Percentiles rank a stretch among this genome's conserved stretches.
Evolutionary conservation across 2,888 invertebrate species (phyloP).

Genomic region (Leptinotarsa juncta): DNA sequence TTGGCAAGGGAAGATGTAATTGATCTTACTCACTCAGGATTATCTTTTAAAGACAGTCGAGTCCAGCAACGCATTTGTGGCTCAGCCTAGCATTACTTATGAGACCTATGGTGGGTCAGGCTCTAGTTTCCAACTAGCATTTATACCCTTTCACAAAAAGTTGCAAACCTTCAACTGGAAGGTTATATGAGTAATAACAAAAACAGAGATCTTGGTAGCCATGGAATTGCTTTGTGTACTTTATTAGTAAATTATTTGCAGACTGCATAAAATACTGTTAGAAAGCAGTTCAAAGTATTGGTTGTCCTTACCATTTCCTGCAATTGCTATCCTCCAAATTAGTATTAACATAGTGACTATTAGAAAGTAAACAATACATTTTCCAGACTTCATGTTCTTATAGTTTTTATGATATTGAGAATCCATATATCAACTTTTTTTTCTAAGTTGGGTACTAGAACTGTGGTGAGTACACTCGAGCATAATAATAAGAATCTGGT

Average conservation of each 20-base stretch:
- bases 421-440: slow-evolving; percentile 9
- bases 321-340: slow-evolving; percentile 53
- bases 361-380: slow-evolving; percentile 53
- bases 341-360: slow-evolving; percentile 54
- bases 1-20: no score
- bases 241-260: slow-evolving; percentile 1
- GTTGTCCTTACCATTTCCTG: slow-evolving; percentile 48
- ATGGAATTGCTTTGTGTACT: background rate
- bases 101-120: no score
- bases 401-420: background rate
- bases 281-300: background rate
- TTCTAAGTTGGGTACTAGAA: background rate
- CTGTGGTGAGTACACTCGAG: background rate
- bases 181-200: no score
- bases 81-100: no score
- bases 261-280: background rate
- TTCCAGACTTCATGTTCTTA: slow-evolving; percentile 46
- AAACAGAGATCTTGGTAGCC: no score
- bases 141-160: no score
- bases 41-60: no score
- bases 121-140: no score
- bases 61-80: no score
- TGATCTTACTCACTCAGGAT: no score
- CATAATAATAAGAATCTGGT: background rate
- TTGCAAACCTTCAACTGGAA: no score